A percentile compares a stretch with the other conserved stretches of the same genome.
These are phyloP conservation scores for Drosophila prosaltans DNA, from an alignment of 1,140 invertebrate genomes.

Conservation along the genomic window DNA sequence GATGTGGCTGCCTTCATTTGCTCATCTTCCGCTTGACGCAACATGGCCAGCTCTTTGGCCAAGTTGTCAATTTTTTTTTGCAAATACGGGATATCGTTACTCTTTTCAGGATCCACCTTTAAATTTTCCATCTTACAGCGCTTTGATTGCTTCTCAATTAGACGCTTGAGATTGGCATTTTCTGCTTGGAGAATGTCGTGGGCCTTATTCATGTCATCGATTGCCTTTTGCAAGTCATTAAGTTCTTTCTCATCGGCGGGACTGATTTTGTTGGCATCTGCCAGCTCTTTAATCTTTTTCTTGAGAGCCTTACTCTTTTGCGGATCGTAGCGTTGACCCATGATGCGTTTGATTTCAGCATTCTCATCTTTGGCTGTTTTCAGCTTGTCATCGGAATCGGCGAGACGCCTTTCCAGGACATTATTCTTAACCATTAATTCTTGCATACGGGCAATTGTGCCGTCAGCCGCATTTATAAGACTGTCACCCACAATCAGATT, in stretches of 20 bases:
- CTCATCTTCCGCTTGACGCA: constrained; percentile 66
- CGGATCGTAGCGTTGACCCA: constrained; percentile 65
- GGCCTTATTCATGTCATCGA: constrained; percentile 71
- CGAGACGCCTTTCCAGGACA: constrained; percentile 49
- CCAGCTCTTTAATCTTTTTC: constrained; percentile 63
- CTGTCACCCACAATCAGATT: constrained; percentile 60
- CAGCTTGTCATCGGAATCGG: constrained; percentile 44
- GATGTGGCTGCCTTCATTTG: constrained; percentile 18
- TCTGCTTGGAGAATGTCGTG: constrained; percentile 68
- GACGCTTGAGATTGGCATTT: constrained; percentile 63
- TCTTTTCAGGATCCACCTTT: constrained; percentile 60
- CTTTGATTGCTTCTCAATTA: constrained; percentile 66
- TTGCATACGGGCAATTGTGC: constrained; percentile 53
- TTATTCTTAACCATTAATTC: constrained; percentile 57
- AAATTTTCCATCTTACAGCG: constrained; percentile 55
- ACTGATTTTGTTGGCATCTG: constrained; percentile 53
- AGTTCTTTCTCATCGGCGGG: constrained; percentile 61
- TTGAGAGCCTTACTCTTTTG: constrained; percentile 44
- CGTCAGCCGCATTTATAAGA: constrained; percentile 57
- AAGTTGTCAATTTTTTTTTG: constrained; percentile 63
- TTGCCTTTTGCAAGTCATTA: constrained; percentile 38
- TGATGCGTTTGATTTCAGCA: constrained; percentile 65
- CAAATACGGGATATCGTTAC: constrained; percentile 62
- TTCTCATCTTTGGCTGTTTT: constrained; percentile 44
- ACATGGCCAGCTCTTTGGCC: constrained; percentile 58